Conservation (phyloP, 2,113 vertebrate genomes). For the Platysternon megacephalum region DNA sequence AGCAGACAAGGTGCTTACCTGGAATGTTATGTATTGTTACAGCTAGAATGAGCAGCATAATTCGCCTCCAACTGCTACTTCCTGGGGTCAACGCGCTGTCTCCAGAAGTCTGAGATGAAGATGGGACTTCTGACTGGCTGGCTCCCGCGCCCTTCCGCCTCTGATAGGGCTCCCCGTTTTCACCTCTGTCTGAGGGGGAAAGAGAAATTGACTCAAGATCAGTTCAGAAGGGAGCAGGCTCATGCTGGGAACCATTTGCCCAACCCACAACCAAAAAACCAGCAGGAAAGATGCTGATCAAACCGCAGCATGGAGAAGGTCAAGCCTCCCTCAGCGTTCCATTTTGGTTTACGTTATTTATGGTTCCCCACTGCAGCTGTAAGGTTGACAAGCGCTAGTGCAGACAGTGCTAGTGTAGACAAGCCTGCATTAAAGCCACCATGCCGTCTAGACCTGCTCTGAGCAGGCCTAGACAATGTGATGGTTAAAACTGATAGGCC, state of each 20-base stretch:
- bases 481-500: neutral
- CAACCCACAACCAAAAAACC: neutral
- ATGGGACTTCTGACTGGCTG: conserved; percentile 1
- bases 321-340: neutral
- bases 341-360: neutral
- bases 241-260: neutral
- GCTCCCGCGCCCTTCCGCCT: conserved; percentile 73
- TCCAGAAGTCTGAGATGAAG: neutral
- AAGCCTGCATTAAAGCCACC: neutral
- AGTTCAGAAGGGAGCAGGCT: rapidly evolving
- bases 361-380: neutral
- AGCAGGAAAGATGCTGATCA: rapidly evolving
- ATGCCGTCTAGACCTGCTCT: neutral
- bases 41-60: conserved; percentile 91
- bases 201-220: neutral
- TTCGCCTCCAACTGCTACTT: conserved; percentile 89
- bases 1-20: conserved; percentile 75
- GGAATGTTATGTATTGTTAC: conserved; percentile 98
- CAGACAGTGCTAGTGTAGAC: too few species aligned
- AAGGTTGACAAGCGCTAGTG: neutral
- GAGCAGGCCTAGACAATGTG: neutral
- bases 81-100: neutral
- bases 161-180: conserved; percentile 93
- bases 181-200: conserved; percentile 85
- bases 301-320: neutral